Conservation (phyloP, 2,113 vertebrate species). For the Stigmatopora argus region DNA sequence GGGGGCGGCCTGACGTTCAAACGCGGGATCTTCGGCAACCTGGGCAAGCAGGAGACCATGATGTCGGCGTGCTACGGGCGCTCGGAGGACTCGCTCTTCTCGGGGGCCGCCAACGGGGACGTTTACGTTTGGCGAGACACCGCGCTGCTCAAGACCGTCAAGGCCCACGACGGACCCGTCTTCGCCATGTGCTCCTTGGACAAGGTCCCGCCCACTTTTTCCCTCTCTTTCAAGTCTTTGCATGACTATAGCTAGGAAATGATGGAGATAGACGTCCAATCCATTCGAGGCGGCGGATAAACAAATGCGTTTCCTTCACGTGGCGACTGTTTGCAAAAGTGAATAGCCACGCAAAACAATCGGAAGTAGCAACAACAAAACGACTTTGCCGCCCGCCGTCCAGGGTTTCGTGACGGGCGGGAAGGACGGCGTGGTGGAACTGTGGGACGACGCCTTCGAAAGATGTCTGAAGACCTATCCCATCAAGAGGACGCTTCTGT, state of each 20-base stretch:
- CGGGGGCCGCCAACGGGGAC: conserved; percentile 89
- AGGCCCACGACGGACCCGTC: conserved; percentile 93
- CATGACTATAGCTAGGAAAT: too few species aligned
- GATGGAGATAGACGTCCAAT: too few species aligned
- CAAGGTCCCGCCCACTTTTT: conserved; percentile 72
- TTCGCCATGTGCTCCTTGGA: conserved; percentile 95
- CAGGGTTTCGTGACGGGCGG: conserved; percentile 97
- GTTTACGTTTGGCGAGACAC: conserved; percentile 95
- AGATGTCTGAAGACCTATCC: conserved; percentile 94
- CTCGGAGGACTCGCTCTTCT: conserved; percentile 87
- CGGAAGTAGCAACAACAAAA: too few species aligned
- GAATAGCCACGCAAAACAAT: too few species aligned
- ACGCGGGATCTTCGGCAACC: conserved; percentile 83
- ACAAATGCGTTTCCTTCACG: too few species aligned
- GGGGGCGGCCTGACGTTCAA: conserved; percentile 92
- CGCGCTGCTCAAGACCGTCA: conserved; percentile 85
- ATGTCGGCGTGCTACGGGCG: conserved; percentile 90
- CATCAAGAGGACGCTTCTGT: conserved; percentile 88
- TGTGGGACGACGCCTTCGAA: conserved; percentile 98
- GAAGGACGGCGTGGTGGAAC: conserved; percentile 93
- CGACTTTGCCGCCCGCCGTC: neutral
- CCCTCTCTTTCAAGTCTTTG: too few species aligned
- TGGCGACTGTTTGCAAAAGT: too few species aligned
- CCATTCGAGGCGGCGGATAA: too few species aligned
- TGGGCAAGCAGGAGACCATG: conserved; percentile 89